These are phyloP conservation scores for Calyptomena viridis DNA, from an alignment of 2,113 vertebrate species.

Conservation along the genomic window DNA sequence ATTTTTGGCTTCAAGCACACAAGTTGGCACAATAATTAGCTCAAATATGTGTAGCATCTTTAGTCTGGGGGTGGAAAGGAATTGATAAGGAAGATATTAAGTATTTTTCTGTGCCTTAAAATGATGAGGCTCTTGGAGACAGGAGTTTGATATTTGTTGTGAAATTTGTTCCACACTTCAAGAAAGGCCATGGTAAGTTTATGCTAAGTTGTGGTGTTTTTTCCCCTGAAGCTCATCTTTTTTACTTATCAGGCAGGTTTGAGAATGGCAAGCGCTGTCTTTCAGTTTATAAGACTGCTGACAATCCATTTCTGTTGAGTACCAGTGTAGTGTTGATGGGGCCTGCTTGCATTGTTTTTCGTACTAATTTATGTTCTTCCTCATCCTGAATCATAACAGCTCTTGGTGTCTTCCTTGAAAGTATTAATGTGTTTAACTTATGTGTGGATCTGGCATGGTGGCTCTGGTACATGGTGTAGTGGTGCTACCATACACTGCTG, in stretches of 20 bases:
- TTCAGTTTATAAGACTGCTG: background rate
- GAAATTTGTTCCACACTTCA: background rate
- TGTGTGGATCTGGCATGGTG: rapidly evolving
- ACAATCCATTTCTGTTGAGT: background rate
- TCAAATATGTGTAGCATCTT: background rate
- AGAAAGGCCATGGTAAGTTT: background rate
- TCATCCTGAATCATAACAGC: background rate
- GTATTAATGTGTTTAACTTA: background rate
- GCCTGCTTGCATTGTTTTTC: background rate
- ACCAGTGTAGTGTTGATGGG: background rate
- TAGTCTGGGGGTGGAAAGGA: background rate
- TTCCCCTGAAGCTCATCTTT: background rate
- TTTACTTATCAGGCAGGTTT: background rate
- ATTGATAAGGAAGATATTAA: background rate
- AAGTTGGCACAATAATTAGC: background rate
- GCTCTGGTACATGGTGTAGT: background rate
- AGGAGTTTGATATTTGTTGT: background rate
- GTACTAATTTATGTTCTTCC: background rate
- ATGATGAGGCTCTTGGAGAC: background rate
- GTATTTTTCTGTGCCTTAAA: background rate
- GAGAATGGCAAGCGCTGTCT: background rate
- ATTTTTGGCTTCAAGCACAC: background rate
- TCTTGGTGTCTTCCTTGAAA: background rate
- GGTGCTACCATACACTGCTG: background rate
- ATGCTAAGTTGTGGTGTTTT: rapidly evolving